phyloP scores from a whole-genome alignment of 2,113 vertebrate species.

The Felis catus region DNA sequence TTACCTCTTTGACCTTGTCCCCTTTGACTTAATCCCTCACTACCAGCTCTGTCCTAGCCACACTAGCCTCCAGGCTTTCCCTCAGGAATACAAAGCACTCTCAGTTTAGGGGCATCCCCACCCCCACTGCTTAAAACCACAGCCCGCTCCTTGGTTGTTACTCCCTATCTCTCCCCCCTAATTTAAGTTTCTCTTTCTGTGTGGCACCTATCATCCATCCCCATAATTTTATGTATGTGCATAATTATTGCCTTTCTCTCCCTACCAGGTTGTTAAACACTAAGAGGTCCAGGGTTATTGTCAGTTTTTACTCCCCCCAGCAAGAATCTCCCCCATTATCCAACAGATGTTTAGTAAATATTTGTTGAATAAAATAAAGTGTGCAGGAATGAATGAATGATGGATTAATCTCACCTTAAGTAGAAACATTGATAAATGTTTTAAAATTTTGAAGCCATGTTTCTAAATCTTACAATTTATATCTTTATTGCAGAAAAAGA shows the following conservation, averaged over 20 bases:
- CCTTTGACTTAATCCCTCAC: background rate
- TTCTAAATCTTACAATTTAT: background rate
- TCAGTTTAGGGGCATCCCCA: background rate
- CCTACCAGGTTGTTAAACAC: background rate
- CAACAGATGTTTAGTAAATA: background rate
- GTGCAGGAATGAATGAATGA: background rate
- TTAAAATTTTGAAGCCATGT: background rate
- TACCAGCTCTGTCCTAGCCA: background rate
- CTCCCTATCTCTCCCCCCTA: background rate
- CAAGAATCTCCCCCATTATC: background rate
- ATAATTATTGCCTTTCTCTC: background rate
- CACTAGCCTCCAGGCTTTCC: background rate
- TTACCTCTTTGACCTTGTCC: background rate
- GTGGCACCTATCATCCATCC: background rate
- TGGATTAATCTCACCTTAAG: background rate
- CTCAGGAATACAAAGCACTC: background rate
- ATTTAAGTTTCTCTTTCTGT: background rate
- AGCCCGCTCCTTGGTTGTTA: background rate
- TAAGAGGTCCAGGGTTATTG: background rate
- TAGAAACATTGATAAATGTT: background rate
- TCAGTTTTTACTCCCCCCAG: background rate
- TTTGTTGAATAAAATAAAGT: background rate
- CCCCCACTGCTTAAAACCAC: background rate
- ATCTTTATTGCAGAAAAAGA: background rate
- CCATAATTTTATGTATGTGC: background rate